Evolutionary conservation across 2,888 invertebrate species (phyloP).

Genomic region (Chorisops tibialis): DNA sequence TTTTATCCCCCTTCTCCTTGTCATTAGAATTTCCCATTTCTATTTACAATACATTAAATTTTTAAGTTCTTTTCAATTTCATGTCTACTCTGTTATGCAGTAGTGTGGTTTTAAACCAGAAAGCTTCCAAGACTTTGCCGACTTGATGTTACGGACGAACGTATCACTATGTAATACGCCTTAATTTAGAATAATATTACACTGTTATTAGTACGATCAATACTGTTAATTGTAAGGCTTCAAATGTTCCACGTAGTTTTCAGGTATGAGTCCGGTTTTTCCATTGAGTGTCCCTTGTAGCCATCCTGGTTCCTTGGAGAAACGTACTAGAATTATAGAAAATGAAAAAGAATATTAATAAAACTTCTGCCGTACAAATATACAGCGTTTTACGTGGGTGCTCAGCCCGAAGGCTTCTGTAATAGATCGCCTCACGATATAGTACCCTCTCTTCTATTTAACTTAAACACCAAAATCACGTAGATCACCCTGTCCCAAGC

Average conservation of each 20-base stretch:
- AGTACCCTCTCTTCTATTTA: no score
- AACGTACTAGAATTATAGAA: slow-evolving; percentile 64
- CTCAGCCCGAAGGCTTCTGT: no score
- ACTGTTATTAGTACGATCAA: neutral
- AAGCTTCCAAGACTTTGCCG: no score
- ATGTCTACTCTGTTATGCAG: no score
- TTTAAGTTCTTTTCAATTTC: no score
- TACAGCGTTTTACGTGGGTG: no score
- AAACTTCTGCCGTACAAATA: no score
- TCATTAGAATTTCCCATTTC: neutral
- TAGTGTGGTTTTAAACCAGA: no score
- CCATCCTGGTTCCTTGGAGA: slow-evolving; percentile 96
- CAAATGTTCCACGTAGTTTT: slow-evolving; percentile 85
- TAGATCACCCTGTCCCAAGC: no score
- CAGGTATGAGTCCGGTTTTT: slow-evolving; percentile 87
- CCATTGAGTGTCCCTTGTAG: slow-evolving; percentile 92
- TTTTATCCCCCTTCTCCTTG: neutral
- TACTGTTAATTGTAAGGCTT: slow-evolving; percentile 46
- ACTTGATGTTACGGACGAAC: neutral
- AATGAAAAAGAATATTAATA: neutral
- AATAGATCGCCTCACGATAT: no score
- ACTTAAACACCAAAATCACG: no score
- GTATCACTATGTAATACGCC: slow-evolving; percentile 8
- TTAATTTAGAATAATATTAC: slow-evolving; percentile 6
- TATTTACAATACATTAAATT: neutral